These are phyloP conservation scores for Tachina grossa DNA, from an alignment of 2,888 invertebrate genomes.

Conservation along the genomic window DNA sequence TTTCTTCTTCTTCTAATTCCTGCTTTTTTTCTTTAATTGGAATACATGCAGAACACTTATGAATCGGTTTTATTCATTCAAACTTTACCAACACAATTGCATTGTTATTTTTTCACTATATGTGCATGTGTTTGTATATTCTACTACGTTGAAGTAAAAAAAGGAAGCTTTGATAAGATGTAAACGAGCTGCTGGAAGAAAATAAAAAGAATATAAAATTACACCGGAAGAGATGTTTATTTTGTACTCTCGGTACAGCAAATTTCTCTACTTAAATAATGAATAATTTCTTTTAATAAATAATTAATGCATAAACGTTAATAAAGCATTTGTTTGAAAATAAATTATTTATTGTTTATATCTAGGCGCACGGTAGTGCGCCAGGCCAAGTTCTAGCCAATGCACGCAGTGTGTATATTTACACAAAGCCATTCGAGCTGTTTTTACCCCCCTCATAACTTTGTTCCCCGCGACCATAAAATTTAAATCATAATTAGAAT, in stretches of 20 bases:
- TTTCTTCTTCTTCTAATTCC: constrained; percentile 3
- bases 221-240: constrained; percentile 25
- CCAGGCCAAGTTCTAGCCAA: too few species aligned
- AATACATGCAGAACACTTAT: background rate
- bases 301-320: constrained; percentile 6
- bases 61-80: constrained; percentile 2
- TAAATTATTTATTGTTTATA: background rate
- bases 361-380: too few species aligned
- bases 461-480: too few species aligned
- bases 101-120: background rate
- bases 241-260: background rate
- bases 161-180: constrained; percentile 45
- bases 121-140: background rate
- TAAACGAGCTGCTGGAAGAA: constrained; percentile 58
- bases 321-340: background rate
- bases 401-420: too few species aligned
- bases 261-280: background rate
- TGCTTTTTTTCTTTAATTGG: background rate
- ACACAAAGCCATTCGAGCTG: too few species aligned
- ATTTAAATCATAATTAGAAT: too few species aligned
- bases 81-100: background rate
- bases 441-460: too few species aligned
- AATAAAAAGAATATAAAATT: constrained; percentile 42
- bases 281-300: background rate
- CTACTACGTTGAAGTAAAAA: constrained; percentile 1